Evolutionary conservation across 2,113 vertebrate species (phyloP).

Genomic region (Melanotaenia duboulayi): DNA sequence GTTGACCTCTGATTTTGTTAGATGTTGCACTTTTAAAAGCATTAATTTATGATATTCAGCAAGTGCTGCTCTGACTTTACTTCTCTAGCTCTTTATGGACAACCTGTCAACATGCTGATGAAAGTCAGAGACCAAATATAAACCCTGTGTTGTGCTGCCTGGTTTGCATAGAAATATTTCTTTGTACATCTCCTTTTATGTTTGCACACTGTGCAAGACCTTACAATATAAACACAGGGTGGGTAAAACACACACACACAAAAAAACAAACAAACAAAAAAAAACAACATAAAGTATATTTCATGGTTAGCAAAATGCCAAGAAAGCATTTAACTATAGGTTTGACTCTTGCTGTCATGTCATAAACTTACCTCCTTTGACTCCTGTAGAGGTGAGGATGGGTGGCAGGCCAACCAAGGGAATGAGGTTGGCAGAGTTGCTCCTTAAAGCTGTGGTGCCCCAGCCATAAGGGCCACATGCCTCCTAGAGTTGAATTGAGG

Average conservation of each 20-base stretch:
- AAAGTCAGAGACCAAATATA: neutral
- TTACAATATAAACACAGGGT: neutral
- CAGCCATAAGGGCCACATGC: slow-evolving; percentile 84
- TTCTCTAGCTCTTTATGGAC: neutral
- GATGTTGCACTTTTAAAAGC: too few relatives aligned
- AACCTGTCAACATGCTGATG: neutral
- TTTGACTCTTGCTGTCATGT: neutral
- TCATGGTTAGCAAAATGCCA: slow-evolving; percentile 6
- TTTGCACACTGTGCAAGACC: neutral
- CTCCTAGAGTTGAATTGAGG: slow-evolving; percentile 66
- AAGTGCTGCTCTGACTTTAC: slow-evolving; percentile 4
- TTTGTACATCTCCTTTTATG: neutral
- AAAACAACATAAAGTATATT: neutral
- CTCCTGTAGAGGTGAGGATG: slow-evolving; percentile 97
- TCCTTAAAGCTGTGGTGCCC: slow-evolving; percentile 90
- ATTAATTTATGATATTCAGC: neutral
- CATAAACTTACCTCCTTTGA: slow-evolving; percentile 91
- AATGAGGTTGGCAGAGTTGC: slow-evolving; percentile 93
- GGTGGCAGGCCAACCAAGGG: slow-evolving; percentile 95
- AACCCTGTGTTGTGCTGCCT: neutral
- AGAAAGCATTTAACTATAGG: too few relatives aligned
- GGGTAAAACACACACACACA: too few relatives aligned
- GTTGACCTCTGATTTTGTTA: too few relatives aligned
- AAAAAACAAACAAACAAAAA: too few relatives aligned
- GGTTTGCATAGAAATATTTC: neutral